Percentiles rank a stretch among this genome's conserved stretches.
Conservation (phyloP, 2,113 vertebrate species). For the Mormyrus iriodes region DNA sequence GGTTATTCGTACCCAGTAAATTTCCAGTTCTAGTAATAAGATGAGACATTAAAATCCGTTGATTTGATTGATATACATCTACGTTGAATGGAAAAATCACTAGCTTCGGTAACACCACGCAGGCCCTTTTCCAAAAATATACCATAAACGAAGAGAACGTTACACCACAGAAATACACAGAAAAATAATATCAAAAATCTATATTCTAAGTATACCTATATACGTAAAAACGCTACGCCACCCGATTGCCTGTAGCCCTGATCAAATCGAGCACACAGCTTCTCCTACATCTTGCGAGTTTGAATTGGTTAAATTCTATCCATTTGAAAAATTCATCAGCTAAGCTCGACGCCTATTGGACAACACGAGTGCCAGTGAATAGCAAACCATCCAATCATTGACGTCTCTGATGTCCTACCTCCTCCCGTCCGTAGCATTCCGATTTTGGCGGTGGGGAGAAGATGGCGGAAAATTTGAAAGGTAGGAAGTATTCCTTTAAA, state of each 20-base stretch:
- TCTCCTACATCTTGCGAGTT: neutral
- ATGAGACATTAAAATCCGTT: neutral
- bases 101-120: neutral
- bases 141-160: neutral
- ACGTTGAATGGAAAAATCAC: neutral
- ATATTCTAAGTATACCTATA: neutral
- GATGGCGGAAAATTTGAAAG: slow-evolving; percentile 67
- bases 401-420: neutral
- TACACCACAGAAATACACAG: neutral
- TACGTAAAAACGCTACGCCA: neutral
- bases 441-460: slow-evolving; percentile 54
- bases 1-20: neutral
- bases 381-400: slow-evolving; percentile 27
- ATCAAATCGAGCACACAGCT: slow-evolving; percentile 13
- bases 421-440: neutral
- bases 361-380: neutral
- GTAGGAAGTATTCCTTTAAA: slow-evolving; percentile 35
- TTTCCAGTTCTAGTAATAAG: neutral
- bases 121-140: neutral
- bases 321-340: slow-evolving; percentile 18
- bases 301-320: neutral
- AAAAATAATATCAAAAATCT: neutral
- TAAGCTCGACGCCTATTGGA: slow-evolving; percentile 25
- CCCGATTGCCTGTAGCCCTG: neutral
- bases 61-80: neutral